These are phyloP conservation scores for Drosophila rubida DNA, from an alignment of 2,888 invertebrate species.

Conservation along the genomic window DNA sequence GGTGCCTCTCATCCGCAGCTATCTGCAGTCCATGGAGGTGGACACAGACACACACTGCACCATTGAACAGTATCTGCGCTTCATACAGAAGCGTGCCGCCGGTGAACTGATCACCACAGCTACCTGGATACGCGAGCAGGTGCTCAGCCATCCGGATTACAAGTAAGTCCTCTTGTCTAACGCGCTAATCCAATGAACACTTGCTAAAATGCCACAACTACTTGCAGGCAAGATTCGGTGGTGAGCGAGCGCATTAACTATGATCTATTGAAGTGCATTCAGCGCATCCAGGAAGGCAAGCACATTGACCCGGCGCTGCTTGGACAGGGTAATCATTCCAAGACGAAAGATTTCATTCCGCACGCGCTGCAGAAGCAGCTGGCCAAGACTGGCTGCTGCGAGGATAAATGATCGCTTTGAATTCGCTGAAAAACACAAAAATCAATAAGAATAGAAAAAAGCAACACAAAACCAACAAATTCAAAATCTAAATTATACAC, in stretches of 20 bases:
- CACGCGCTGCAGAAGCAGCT: constrained; percentile 89
- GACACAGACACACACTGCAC: constrained; percentile 99
- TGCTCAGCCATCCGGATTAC: constrained; percentile 94
- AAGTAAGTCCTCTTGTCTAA: constrained; percentile 87
- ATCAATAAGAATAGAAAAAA: neutral
- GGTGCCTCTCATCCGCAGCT: constrained; percentile 96
- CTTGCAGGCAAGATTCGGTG: constrained; percentile 92
- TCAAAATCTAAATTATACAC: neutral
- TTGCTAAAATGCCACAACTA: neutral
- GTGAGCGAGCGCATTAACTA: constrained; percentile 95
- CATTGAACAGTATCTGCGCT: constrained; percentile 96
- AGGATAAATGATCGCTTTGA: constrained; percentile 78
- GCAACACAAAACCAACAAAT: constrained; percentile 8
- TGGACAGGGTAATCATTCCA: constrained; percentile 90
- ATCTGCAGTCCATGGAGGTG: constrained; percentile 97
- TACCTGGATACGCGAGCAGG: constrained; percentile 96
- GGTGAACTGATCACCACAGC: constrained; percentile 97
- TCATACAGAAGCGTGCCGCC: constrained; percentile 94
- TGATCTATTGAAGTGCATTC: constrained; percentile 92
- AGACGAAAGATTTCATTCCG: constrained; percentile 94
- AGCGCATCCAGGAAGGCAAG: constrained; percentile 90
- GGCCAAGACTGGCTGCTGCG: constrained; percentile 81
- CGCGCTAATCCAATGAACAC: too few species aligned
- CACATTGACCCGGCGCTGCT: constrained; percentile 91
- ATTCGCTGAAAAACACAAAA: constrained; percentile 1